Percentiles rank a stretch among this genome's conserved stretches.
These are phyloP conservation scores for Laothoe populi DNA, from an alignment of 2,888 invertebrate genomes.

Conservation along the genomic window DNA sequence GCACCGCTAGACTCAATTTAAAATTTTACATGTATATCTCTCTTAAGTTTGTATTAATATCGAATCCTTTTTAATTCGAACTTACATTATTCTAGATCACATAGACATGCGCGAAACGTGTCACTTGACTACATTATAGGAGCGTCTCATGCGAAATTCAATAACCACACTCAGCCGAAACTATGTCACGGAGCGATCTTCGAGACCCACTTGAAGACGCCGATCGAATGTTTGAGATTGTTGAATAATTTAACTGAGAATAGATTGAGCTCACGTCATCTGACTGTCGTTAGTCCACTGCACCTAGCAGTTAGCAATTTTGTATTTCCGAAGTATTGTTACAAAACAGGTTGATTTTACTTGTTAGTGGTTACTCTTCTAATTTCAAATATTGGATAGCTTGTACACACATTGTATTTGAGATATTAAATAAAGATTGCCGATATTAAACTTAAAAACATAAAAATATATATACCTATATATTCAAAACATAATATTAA, in stretches of 20 bases:
- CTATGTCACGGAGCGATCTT: constrained; percentile 39
- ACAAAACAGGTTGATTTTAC: too few species aligned
- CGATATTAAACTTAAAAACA: too few species aligned
- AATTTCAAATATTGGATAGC: too few species aligned
- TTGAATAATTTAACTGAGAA: constrained; percentile 42
- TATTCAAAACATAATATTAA: too few species aligned
- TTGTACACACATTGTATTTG: too few species aligned
- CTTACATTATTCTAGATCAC: neutral
- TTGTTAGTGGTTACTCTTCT: too few species aligned
- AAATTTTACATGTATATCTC: neutral
- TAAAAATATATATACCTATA: too few species aligned
- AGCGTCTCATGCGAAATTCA: constrained; percentile 37
- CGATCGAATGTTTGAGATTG: constrained; percentile 35
- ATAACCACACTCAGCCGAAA: constrained; percentile 38
- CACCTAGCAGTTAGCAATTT: neutral
- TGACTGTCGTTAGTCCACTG: neutral
- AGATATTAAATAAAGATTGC: too few species aligned
- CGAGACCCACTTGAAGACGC: constrained; percentile 23
- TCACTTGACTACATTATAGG: constrained; percentile 36
- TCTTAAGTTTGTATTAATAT: too few species aligned
- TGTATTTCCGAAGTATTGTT: neutral
- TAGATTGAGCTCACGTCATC: constrained; percentile 11
- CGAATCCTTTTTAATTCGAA: neutral
- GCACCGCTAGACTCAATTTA: too few species aligned
- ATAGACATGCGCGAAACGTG: neutral